Evolutionary conservation across 2,113 vertebrate species (phyloP).

Genomic region (Anser brachyrhynchus): DNA sequence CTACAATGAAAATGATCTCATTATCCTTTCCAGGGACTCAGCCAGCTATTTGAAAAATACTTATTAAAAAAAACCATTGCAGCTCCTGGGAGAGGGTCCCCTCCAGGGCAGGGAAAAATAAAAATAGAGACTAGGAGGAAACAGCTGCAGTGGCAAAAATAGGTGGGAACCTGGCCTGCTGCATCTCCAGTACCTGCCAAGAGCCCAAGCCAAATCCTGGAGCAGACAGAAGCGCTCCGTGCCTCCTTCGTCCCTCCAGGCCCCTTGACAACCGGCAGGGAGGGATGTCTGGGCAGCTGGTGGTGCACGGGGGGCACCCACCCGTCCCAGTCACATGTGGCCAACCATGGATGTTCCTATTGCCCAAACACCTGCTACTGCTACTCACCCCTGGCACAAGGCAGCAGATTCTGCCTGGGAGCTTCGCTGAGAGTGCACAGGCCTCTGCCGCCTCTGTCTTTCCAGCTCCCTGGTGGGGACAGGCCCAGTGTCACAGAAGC

Average conservation of each 20-base stretch:
- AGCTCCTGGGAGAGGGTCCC: constrained; percentile 16
- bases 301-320: not conserved
- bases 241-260: too few species aligned
- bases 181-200: not conserved
- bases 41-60: constrained; percentile 54
- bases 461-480: too few species aligned
- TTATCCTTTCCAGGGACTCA: constrained; percentile 41
- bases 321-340: not conserved
- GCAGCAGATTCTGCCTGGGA: not conserved
- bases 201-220: not conserved
- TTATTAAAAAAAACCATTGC: constrained; percentile 43
- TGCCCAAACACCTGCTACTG: not conserved
- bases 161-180: not conserved
- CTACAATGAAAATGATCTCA: constrained; percentile 37
- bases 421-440: too few species aligned
- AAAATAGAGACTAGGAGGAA: not conserved
- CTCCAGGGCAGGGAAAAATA: not conserved
- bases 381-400: accelerated
- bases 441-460: too few species aligned
- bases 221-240: not conserved
- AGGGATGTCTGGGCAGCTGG: not conserved
- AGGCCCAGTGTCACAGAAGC: not conserved
- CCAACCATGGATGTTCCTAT: accelerated
- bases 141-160: not conserved
- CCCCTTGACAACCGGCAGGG: too few species aligned